phyloP scores from a whole-genome alignment of 2,113 vertebrate species.

The Chinchilla lanigera region DNA sequence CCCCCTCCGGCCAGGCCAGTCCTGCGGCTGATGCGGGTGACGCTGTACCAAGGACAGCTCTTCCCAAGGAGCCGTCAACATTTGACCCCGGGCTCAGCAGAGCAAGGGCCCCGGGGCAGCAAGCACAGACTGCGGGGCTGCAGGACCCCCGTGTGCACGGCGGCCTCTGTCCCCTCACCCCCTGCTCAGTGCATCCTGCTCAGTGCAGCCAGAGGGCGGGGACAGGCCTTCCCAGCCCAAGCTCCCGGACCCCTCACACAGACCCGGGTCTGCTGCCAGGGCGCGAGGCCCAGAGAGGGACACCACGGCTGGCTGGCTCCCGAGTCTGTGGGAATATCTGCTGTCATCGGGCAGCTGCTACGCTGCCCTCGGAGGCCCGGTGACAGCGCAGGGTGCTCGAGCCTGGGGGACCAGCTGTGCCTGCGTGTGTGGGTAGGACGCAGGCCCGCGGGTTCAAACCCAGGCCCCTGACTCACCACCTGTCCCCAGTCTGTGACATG shows the following conservation, averaged over 20 bases:
- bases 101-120: background rate
- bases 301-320: background rate
- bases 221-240: background rate
- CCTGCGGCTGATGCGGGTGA: slow-evolving; percentile 9
- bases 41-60: slow-evolving; percentile 30
- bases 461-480: background rate
- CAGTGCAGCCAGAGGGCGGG: too few relatives aligned
- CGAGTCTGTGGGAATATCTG: background rate
- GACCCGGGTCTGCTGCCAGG: background rate
- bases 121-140: background rate
- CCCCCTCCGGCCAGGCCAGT: background rate
- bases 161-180: too few relatives aligned
- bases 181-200: too few relatives aligned
- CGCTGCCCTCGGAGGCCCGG: background rate
- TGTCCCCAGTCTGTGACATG: background rate
- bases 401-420: background rate
- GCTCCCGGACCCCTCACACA: background rate
- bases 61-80: slow-evolving; percentile 39
- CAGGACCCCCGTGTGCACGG: background rate
- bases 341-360: background rate
- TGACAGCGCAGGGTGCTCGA: background rate
- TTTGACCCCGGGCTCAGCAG: background rate
- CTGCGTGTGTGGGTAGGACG: background rate
- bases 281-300: background rate
- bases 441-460: background rate